These are phyloP conservation scores for Caerostris extrusa DNA, from an alignment of 1,140 invertebrate genomes.

Conservation along the genomic window DNA sequence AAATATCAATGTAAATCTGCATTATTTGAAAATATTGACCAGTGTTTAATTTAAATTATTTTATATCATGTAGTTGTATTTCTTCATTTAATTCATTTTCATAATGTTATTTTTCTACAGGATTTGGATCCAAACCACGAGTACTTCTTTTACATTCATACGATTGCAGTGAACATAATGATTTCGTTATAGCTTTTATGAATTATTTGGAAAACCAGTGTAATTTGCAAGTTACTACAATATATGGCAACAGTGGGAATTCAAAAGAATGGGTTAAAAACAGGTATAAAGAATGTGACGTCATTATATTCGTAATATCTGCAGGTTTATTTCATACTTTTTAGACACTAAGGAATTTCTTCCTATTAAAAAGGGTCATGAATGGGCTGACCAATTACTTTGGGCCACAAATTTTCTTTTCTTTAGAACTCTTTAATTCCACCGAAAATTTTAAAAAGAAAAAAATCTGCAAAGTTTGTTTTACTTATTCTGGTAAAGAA, in stretches of 20 bases:
- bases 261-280: neutral
- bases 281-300: neutral
- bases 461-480: neutral
- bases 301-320: slow-evolving; percentile 14
- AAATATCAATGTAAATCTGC: no score
- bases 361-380: neutral
- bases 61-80: no score
- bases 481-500: neutral
- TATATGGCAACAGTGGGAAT: neutral
- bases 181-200: neutral
- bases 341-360: neutral
- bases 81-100: no score
- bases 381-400: neutral
- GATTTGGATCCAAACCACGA: neutral
- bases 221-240: neutral
- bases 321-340: neutral
- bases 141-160: neutral
- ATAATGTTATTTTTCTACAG: neutral
- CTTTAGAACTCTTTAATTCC: neutral
- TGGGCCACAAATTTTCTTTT: slow-evolving; percentile 2
- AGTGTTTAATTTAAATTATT: no score
- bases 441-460: neutral
- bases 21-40: no score
- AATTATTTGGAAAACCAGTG: neutral
- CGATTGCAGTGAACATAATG: neutral